Evolutionary conservation across 2,113 vertebrate species (phyloP).

Genomic region (Corythaeola cristata): DNA sequence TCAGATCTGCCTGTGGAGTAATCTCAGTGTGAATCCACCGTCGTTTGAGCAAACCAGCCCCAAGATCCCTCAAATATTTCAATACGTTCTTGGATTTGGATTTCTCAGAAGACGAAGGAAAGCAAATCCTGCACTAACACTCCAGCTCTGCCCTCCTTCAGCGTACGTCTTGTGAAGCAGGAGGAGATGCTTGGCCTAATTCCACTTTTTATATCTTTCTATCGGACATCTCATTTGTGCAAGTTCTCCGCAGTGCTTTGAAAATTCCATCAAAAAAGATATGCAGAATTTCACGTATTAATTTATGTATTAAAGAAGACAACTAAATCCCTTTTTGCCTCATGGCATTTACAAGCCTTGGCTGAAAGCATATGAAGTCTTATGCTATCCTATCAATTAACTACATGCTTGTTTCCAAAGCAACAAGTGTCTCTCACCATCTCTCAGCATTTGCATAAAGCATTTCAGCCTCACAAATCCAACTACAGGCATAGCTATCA

Average conservation of each 20-base stretch:
- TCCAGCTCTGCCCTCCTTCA: not conserved
- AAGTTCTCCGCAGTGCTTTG: not conserved
- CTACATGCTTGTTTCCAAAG: not conserved
- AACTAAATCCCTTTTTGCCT: not conserved
- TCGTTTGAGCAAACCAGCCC: not conserved
- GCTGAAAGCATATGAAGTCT: not conserved
- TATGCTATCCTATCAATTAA: accelerated
- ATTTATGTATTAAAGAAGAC: not conserved
- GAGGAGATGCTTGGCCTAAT: not conserved
- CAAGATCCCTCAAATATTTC: not conserved
- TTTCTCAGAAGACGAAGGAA: not conserved
- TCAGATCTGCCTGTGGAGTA: not conserved
- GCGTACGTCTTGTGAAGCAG: not conserved
- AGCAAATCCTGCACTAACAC: not conserved
- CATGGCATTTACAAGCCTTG: not conserved
- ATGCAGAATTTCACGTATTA: not conserved
- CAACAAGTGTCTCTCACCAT: not conserved
- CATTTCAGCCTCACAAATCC: not conserved
- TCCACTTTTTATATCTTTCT: not conserved
- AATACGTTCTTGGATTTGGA: not conserved
- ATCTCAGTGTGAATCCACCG: not conserved
- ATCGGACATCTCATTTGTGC: not conserved
- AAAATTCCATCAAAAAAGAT: not conserved
- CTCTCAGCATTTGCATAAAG: not conserved
- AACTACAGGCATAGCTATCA: not conserved